Evolutionary conservation across 1,140 invertebrate species (phyloP), one percentile per base, ranked within the genome.

Genomic region (Aricia agestis): DNA sequence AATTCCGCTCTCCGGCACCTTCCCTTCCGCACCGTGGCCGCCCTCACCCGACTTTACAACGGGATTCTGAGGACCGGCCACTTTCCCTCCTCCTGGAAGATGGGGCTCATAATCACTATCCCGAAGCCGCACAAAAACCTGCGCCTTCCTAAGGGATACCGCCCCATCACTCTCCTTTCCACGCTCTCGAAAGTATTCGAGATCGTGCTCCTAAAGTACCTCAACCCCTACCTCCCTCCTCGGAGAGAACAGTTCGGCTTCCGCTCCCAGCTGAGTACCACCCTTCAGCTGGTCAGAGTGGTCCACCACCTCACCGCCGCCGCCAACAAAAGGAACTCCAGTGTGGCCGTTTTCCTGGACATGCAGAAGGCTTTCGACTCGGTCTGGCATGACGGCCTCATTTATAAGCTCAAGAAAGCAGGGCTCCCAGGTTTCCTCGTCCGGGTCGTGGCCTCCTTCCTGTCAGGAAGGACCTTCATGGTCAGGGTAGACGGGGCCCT

Each of bases 351-450:
- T 1, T 83, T 86, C 31, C 72, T 88, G 3, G 83, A 90, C 45
- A 76, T 87, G 0, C 59, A 74, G 41, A 80, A 84, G 72, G 83
- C 87, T 0, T 84, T 89, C 66, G 80, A 89, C 70, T 74, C 75
- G 45, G 78, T 89, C 0, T 87, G 83, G 85, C 79, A 81, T 25
- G 32, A 71, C 2, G 80, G 83, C 1, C 69, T 86, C 0, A n/a
- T 82, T 0, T 75, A 69, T 32, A 89, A 86, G 72, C 59, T 87
- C 6, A 2, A 68, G 7, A 17, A 58, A 3, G 18, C 68, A 3
- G 31, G 42, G 6, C 31, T 69, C 3, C 77, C 77, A 6, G 32
- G 57, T 0, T 18, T 19, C 5, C 58, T 74, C 0, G 68, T 77
- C 0, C 58, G 59, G 3, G 11, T 77, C 7, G 18, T 79, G 2